phyloP scores from a whole-genome alignment of 2,888 invertebrate species.

The Diarsia rubi region DNA sequence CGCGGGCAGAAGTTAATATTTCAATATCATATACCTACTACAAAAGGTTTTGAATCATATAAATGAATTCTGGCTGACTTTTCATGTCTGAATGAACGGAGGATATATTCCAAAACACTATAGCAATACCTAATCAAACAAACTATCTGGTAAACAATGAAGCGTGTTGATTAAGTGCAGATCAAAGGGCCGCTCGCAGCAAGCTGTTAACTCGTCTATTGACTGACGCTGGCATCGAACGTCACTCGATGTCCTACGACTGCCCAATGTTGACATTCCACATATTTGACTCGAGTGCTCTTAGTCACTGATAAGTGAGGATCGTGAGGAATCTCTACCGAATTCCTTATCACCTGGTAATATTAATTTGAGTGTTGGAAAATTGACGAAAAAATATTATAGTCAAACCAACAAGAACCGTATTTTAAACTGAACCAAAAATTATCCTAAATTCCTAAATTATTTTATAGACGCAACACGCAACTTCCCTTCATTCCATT shows the following conservation, averaged over 20 bases:
- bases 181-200: slow-evolving; percentile 63
- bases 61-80: background rate
- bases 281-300: slow-evolving; percentile 54
- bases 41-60: background rate
- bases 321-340: slow-evolving; percentile 41
- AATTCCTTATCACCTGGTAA: slow-evolving; percentile 47
- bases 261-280: slow-evolving; percentile 54
- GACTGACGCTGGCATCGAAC: slow-evolving; percentile 57
- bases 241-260: slow-evolving; percentile 50
- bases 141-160: slow-evolving; percentile 47
- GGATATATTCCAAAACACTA: slow-evolving; percentile 20
- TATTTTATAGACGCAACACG: background rate
- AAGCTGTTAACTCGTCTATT: slow-evolving; percentile 57
- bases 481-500: slow-evolving; percentile 12
- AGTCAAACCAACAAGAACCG: too few species aligned
- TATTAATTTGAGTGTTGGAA: slow-evolving; percentile 15
- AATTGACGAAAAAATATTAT: too few species aligned
- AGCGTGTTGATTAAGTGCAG: slow-evolving; percentile 55
- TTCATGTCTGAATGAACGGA: background rate
- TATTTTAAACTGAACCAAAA: background rate
- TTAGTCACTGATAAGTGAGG: slow-evolving; percentile 47
- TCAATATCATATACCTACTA: background rate
- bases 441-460: background rate
- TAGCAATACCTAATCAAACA: slow-evolving; percentile 20
- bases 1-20: background rate